These are phyloP conservation scores for Pristiophorus japonicus DNA, from an alignment of 2,113 vertebrate genomes.

Conservation along the genomic window DNA sequence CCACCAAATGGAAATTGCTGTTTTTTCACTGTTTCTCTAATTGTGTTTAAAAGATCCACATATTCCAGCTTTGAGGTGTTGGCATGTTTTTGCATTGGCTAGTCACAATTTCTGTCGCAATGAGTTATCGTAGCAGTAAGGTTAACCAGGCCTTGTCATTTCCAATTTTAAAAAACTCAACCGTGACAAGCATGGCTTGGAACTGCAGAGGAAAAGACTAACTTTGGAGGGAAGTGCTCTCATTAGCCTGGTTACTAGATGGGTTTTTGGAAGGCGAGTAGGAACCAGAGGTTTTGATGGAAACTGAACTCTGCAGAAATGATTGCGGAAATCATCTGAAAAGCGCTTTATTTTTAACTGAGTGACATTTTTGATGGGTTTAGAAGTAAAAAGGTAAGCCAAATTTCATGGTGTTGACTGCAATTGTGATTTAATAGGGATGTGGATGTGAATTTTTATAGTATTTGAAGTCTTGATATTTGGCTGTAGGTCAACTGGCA, in stretches of 20 bases:
- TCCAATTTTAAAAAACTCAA: background rate
- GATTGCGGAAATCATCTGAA: too few species aligned
- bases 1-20: background rate
- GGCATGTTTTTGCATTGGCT: background rate
- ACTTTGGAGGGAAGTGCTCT: background rate
- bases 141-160: background rate
- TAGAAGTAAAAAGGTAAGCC: background rate
- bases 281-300: background rate
- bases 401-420: background rate
- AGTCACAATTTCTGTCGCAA: background rate
- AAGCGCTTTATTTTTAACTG: background rate
- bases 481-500: background rate
- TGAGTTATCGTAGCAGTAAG: background rate
- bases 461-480: background rate
- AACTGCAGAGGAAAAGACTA: too few species aligned
- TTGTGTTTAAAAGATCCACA: background rate
- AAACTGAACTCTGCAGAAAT: background rate
- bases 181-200: background rate
- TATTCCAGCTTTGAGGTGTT: background rate
- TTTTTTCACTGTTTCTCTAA: background rate
- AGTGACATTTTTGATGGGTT: background rate
- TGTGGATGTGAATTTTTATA: background rate
- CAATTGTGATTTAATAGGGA: background rate
- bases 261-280: background rate
- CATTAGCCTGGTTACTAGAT: too few species aligned